Evolutionary conservation across 2,888 invertebrate species (phyloP).

Genomic region (Pristionchus japonicus): DNA sequence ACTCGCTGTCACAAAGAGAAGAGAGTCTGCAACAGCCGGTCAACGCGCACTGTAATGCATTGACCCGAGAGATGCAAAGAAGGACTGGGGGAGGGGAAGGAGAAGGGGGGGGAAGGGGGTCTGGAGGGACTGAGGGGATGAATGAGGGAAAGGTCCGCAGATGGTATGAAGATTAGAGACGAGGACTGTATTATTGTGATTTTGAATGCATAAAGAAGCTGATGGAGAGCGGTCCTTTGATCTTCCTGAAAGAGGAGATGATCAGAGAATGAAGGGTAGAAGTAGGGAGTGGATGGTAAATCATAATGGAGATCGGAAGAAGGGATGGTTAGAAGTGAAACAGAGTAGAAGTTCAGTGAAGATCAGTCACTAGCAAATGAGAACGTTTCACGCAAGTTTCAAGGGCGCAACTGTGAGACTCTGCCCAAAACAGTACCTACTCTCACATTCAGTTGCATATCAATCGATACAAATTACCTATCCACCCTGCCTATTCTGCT

Average conservation of each 20-base stretch:
- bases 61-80: slow-evolving; percentile 19
- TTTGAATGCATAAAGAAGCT: slow-evolving; percentile 37
- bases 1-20: slow-evolving; percentile 22
- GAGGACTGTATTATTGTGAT: slow-evolving; percentile 25
- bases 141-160: slow-evolving; percentile 27
- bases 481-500: too few relatives aligned
- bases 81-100: slow-evolving; percentile 20
- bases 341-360: background rate
- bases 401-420: background rate
- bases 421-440: background rate
- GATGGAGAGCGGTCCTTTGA: slow-evolving; percentile 6
- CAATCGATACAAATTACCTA: background rate
- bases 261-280: background rate
- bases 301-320: background rate
- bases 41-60: slow-evolving; percentile 38
- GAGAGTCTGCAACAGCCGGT: slow-evolving; percentile 20
- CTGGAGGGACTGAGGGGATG: background rate
- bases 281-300: background rate
- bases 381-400: background rate
- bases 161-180: background rate
- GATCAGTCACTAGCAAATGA: background rate
- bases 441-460: background rate
- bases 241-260: background rate
- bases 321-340: background rate
- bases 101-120: background rate